A percentile compares a stretch with the other conserved stretches of the same genome.
Evolutionary conservation across 2,888 invertebrate species (phyloP).

Genomic region (Eupeodes luniger): DNA sequence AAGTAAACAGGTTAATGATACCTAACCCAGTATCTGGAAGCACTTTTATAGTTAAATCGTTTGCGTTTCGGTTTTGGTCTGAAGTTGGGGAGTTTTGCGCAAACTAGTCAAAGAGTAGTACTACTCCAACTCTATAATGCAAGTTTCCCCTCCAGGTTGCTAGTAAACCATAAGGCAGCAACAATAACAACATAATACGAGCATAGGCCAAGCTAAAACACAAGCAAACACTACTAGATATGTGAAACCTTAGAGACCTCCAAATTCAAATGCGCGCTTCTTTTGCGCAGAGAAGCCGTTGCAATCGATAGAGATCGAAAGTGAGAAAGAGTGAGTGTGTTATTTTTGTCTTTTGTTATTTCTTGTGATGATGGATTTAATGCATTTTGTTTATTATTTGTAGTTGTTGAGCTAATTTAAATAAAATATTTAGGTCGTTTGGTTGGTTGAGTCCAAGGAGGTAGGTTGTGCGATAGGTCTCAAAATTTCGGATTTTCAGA

Average conservation of each 20-base stretch:
- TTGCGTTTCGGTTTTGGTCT: conserved; percentile 70
- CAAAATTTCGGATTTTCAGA: conserved; percentile 12
- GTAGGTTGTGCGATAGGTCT: conserved; percentile 4
- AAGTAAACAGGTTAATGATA: conserved; percentile 84
- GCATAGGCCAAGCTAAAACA: conserved; percentile 15
- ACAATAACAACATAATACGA: conserved; percentile 14
- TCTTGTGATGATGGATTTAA: conserved; percentile 14
- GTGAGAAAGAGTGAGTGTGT: conserved; percentile 43
- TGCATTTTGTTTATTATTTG: conserved; percentile 50
- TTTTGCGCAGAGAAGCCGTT: conserved; percentile 57
- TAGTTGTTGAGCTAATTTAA: conserved; percentile 17
- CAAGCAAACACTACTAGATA: conserved; percentile 22
- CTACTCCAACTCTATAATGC: conserved; percentile 37
- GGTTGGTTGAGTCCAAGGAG: background rate
- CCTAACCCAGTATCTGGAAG: conserved; percentile 80
- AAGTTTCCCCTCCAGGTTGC: conserved; percentile 43
- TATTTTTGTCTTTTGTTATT: background rate
- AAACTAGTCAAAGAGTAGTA: conserved; percentile 53
- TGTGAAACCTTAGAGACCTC: conserved; percentile 66
- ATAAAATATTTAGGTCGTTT: conserved; percentile 31
- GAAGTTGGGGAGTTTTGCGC: conserved; percentile 76
- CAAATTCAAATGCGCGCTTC: conserved; percentile 63
- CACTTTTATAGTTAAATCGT: conserved; percentile 83
- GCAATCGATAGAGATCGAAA: conserved; percentile 60
- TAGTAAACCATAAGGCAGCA: conserved; percentile 15